Conservation (phyloP, 2,797 vertebrate species). For the Hydrocynus forskahlii region DNA sequence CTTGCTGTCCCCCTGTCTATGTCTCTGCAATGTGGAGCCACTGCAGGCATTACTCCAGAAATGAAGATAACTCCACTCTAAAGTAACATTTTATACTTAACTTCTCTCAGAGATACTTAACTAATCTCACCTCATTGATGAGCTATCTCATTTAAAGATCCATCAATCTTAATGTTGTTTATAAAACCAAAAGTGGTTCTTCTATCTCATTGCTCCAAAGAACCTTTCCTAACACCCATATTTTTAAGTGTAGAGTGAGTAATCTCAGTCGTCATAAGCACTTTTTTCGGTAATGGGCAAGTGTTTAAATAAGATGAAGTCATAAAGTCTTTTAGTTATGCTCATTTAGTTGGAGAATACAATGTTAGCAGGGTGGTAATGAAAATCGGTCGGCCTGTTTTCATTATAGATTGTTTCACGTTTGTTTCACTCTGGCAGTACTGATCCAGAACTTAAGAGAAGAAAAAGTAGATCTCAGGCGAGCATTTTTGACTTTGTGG, state of each 20-base stretch:
- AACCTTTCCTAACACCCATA: background rate
- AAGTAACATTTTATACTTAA: background rate
- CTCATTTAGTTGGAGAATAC: background rate
- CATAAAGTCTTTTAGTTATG: background rate
- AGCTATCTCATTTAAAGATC: background rate
- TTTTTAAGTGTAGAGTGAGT: background rate
- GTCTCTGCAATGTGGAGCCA: conserved; percentile 17
- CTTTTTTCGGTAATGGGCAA: background rate
- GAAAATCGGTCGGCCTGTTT: background rate
- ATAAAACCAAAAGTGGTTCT: background rate
- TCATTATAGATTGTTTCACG: background rate
- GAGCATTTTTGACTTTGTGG: conserved; percentile 18
- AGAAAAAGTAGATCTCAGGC: conserved; percentile 1
- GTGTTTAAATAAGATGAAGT: background rate
- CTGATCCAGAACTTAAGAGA: background rate
- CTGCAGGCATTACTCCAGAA: background rate
- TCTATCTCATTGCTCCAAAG: background rate
- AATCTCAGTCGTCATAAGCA: background rate
- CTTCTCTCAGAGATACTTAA: background rate
- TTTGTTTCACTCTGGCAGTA: background rate
- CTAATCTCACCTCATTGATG: background rate
- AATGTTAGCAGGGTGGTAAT: background rate
- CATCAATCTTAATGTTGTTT: background rate
- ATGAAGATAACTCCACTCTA: background rate
- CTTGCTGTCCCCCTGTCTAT: conserved; percentile 29